Base-by-base conservation (phyloP, 2,888 invertebrate genomes). In the Silvanus unidentatus region DNA sequence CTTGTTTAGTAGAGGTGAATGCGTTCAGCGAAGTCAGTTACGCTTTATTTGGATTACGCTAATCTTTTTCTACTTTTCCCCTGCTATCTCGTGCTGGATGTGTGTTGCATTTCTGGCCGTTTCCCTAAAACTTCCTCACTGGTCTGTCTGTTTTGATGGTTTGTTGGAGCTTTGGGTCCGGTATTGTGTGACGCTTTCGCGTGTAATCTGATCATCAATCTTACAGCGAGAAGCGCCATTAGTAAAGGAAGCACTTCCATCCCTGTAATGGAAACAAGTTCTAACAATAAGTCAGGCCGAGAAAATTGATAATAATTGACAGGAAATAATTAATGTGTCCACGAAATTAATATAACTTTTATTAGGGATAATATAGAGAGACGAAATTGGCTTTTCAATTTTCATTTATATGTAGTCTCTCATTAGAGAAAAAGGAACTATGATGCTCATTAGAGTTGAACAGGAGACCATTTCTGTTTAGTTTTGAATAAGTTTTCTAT, bases 141-240 rank as follows among this genome's bases (percentile, higher is more conserved):
- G 22, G 32, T 5, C 32, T 32, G 32, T 42, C 44, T 43, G 43
- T 44, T 44, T 37, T 48, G 50, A 50, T 48, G 45, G 51, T 43
- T 49, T 47, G 41, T 36, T 41, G 49, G 45, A 12, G 14, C 15
- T n/a, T 32, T 32, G 40, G 46, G 45, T 53, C 47, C 48, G 46
- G 50, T 44, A 47, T 52, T 47, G 50, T 50, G 59, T 46, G 55
- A 56, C 58, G 54, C 53, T 56, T 52, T 64, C 60, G 62, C 64
- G 59, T 63, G 62, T 63, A 62, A 64, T 63, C 62, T 54, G 60
- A 62, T 62, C 62, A 63, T 64, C 64, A 63, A 64, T 64, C 63
- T 64, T 62, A 53, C 55, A 57, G 59, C 52, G 49, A 61, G 58
- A 57, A 55, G 60, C 57, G 59, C 64, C 62, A 62, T 64, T 64